Evolutionary conservation across 2,113 vertebrate species (phyloP), one percentile per base, ranked within the genome.

Genomic region (Mesembrinibis cayennensis): DNA sequence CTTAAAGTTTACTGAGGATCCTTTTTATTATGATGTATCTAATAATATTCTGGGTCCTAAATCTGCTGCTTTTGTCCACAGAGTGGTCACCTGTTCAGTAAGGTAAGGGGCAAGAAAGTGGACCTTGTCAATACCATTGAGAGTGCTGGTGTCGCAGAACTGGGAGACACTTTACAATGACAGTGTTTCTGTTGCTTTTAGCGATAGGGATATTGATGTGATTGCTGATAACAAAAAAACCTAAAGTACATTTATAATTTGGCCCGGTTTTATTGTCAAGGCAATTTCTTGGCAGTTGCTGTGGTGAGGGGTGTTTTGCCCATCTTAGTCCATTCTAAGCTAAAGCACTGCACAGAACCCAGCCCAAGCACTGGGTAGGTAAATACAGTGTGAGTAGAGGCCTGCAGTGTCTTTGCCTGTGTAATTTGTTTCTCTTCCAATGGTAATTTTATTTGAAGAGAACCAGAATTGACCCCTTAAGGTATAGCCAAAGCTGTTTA

Each of bases 361-460:
- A 50, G 71, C 50, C 93, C 58, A 47, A 22, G 52, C 32, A 27
- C 36, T 58, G 69, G 16, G 26, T 61, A 74, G 89, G 25, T 87
- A 91, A 94, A 92, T 74, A 94, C 4, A 90, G 71, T 34, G 27
- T 83, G 58, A 95, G 56, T 21, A 87, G 86, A 66, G 58, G 61
- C 74, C 74, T 55, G 26, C 45, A 82, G 45, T 94, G 72, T 89
- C 70, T 94, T 78, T 82, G 7, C 88, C 38, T 86, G 52, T 86
- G 94, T 94, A 76, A 95, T 94, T 97, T 94, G 62, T 87, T 90
- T 84, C 88, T 89, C 59, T 81, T 95, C 89, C 95, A 90, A 65
- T 53, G 47, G n/a, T 92, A 87, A 92, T 92, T 92, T 96, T 85
- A 85, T 67, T 92, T 93, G 50, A 95, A 90, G 94, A 91, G 84